These are phyloP conservation scores for Cosmia pyralina DNA, from an alignment of 2,888 invertebrate species.

Conservation along the genomic window DNA sequence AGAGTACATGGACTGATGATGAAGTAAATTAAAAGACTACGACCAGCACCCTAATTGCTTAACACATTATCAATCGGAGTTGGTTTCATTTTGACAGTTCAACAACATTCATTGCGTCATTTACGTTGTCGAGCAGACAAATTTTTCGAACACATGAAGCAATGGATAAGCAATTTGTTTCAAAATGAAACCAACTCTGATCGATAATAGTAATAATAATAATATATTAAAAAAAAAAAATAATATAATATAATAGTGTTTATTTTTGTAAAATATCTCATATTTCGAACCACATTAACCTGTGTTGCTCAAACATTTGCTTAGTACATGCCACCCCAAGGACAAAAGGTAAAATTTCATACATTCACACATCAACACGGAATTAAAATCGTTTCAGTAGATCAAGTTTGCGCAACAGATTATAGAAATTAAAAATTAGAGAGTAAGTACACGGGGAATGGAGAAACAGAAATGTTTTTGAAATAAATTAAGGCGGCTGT, in stretches of 20 bases:
- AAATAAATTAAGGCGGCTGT: constrained; percentile 14
- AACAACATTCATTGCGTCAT: too few relatives aligned
- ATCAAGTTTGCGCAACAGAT: constrained; percentile 43
- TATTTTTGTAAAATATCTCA: background rate
- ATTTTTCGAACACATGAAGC: too few relatives aligned
- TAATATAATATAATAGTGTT: too few relatives aligned
- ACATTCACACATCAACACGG: constrained; percentile 39
- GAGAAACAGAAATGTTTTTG: constrained; percentile 8
- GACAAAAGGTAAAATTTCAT: constrained; percentile 49
- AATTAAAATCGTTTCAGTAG: constrained; percentile 46
- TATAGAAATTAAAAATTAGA: constrained; percentile 47
- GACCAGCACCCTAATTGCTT: too few relatives aligned
- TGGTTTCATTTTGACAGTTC: too few relatives aligned
- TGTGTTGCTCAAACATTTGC: constrained; percentile 17
- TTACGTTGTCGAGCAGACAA: too few relatives aligned
- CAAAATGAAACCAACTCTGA: too few relatives aligned
- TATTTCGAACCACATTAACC: constrained; percentile 1
- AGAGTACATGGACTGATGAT: background rate
- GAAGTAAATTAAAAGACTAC: too few relatives aligned
- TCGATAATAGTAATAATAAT: too few relatives aligned
- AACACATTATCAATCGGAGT: too few relatives aligned
- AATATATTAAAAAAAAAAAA: too few relatives aligned
- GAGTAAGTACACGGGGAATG: constrained; percentile 4
- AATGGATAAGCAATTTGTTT: too few relatives aligned
- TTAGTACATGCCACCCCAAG: constrained; percentile 6